Percentiles rank a stretch among this genome's conserved stretches.
These are phyloP conservation scores for Urocyon cinereoargenteus DNA, from an alignment of 2,797 vertebrate species.

Conservation along the genomic window DNA sequence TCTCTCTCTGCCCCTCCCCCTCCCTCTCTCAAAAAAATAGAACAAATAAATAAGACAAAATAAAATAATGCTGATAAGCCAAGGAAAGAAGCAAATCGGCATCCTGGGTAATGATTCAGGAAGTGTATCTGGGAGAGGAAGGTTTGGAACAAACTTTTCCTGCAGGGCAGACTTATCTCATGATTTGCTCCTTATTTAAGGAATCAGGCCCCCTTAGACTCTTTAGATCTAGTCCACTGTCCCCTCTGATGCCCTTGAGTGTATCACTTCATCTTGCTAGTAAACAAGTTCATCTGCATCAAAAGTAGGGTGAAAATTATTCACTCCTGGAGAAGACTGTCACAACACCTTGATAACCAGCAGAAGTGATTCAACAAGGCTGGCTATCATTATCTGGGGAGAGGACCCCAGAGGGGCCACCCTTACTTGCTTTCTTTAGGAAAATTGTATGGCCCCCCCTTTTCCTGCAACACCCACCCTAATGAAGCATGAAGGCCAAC, in stretches of 20 bases:
- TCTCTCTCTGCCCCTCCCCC: not conserved
- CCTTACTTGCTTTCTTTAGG: not conserved
- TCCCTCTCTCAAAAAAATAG: not conserved
- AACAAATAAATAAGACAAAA: not conserved
- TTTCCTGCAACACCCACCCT: not conserved
- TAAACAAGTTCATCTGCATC: not conserved
- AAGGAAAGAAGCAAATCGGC: not conserved
- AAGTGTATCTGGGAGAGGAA: accelerated
- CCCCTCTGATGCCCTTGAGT: not conserved
- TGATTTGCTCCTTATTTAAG: not conserved
- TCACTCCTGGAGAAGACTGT: not conserved
- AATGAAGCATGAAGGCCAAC: not conserved
- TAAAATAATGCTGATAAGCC: not conserved
- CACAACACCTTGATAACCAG: not conserved
- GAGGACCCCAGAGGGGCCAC: not conserved
- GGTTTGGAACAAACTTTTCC: not conserved
- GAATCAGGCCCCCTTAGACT: not conserved
- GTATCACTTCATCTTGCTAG: not conserved
- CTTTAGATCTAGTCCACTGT: not conserved
- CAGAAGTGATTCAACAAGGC: too few relatives aligned
- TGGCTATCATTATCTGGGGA: not conserved
- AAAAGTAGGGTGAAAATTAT: not conserved
- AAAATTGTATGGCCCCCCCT: not conserved
- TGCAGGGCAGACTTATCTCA: not conserved
- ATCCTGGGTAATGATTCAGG: not conserved